Evolutionary conservation across 2,888 invertebrate genomes (phyloP).

Genomic region (Erebia aethiops): DNA sequence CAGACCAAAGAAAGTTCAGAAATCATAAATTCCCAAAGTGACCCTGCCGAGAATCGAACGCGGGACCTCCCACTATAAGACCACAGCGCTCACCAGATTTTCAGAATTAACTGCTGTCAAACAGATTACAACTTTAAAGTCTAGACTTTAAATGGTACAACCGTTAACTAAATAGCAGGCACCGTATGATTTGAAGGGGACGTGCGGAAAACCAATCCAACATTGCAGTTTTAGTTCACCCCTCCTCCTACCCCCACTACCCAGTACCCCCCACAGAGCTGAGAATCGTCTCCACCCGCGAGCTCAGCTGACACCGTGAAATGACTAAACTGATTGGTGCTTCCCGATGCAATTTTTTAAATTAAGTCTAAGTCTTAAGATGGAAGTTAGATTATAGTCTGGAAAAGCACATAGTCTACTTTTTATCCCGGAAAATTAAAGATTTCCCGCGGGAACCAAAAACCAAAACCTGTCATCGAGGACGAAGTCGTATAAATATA

Average conservation of each 20-base stretch:
- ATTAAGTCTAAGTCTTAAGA: too few relatives aligned
- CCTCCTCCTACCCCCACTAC: not conserved
- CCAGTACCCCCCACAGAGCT: not conserved
- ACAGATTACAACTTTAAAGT: not conserved
- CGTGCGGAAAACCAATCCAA: conserved; percentile 12
- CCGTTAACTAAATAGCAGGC: not conserved
- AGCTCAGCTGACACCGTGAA: conserved; percentile 12
- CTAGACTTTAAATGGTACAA: not conserved
- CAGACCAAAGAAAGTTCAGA: too few relatives aligned
- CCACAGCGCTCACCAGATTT: too few relatives aligned
- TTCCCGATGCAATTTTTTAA: conserved; percentile 1
- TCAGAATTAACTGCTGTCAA: not conserved
- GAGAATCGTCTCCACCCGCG: not conserved
- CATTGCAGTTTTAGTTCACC: conserved; percentile 7
- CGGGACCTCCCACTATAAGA: too few relatives aligned
- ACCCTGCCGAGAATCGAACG: too few relatives aligned
- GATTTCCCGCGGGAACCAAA: too few relatives aligned
- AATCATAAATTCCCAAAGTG: too few relatives aligned
- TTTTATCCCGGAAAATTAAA: too few relatives aligned
- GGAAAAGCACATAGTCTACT: too few relatives aligned
- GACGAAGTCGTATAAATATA: too few relatives aligned
- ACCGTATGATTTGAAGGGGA: conserved; percentile 9
- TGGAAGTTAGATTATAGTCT: too few relatives aligned
- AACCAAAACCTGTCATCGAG: too few relatives aligned
- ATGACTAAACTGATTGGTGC: conserved; percentile 6